These are phyloP conservation scores for Gallinago undulata DNA, from an alignment of 2,113 vertebrate species.

Conservation along the genomic window DNA sequence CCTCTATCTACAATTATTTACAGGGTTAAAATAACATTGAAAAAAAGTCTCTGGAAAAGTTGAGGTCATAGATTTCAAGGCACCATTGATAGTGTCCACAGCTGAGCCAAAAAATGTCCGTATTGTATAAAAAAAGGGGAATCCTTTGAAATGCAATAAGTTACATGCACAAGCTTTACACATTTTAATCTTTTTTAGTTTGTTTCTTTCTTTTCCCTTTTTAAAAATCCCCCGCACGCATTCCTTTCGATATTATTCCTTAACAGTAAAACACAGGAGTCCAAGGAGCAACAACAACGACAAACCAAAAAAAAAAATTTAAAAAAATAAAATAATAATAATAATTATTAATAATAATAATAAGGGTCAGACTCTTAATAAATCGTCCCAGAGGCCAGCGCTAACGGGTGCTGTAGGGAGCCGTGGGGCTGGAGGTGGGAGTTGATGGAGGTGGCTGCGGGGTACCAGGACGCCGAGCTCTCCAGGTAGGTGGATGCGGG, in stretches of 20 bases:
- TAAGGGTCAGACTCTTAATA: slow-evolving; percentile 81
- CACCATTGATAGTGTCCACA: slow-evolving; percentile 89
- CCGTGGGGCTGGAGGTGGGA: slow-evolving; percentile 90
- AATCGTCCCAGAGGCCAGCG: slow-evolving; percentile 95
- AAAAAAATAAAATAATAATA: background rate
- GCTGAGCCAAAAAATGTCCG: slow-evolving; percentile 83
- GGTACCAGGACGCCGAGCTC: slow-evolving; percentile 92
- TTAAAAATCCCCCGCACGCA: slow-evolving; percentile 81
- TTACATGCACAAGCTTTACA: slow-evolving; percentile 99
- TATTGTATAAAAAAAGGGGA: slow-evolving; percentile 77
- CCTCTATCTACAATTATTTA: slow-evolving; percentile 89
- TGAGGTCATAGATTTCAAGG: slow-evolving; percentile 88
- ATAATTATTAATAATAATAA: background rate
- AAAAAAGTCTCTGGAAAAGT: slow-evolving; percentile 84
- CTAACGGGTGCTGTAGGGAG: slow-evolving; percentile 95
- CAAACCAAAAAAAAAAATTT: background rate
- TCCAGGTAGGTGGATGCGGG: slow-evolving; percentile 91
- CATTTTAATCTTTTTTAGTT: slow-evolving; percentile 82
- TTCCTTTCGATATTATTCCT: slow-evolving; percentile 90
- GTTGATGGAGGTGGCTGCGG: slow-evolving; percentile 79
- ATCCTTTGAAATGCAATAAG: slow-evolving; percentile 99
- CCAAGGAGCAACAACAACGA: slow-evolving; percentile 66
- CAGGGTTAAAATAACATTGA: slow-evolving; percentile 82
- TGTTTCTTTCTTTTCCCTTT: slow-evolving; percentile 67
- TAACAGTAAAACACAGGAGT: slow-evolving; percentile 87